Base-by-base conservation (phyloP, 1,140 invertebrate genomes). In the Panonychus citri region DNA sequence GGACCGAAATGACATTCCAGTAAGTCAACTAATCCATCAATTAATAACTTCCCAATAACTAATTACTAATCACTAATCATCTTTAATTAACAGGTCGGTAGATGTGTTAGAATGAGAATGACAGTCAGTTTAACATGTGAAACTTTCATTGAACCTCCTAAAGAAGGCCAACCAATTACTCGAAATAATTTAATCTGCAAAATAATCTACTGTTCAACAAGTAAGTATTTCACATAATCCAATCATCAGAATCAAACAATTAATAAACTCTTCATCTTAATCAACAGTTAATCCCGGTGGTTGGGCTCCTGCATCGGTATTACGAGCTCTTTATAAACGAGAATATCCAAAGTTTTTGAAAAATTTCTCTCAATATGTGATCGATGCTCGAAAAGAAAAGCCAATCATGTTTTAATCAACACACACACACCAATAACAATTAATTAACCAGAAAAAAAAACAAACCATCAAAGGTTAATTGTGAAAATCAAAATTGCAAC, bases 331-430 rank as follows among this genome's bases (percentile, higher is more conserved):
- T 3, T 97, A 96, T 71, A 98, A 98, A 72, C 77, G 90, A 60
- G 95, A 99, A 71, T 98, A 98, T 73, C 95, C 95, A 34, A 94
- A 91, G 74, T 99, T 99, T 77, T 77, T 99, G 59, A 94, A 96
- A 72, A 78, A 87, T 51, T 98, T 97, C 71, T 97, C 91, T 25
- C 78, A 79, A 66, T 99, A 94, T 73, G 94, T 98, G 59, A 81
- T 82, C 59, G 82, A 91, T 61, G 83, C 90, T 71, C 91, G 85
- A 66, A 81, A 81, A 69, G 79, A 82, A 66, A 85, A 90, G 67
- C 83, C 85, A 37, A 86, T 93, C 63, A 75, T 81, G 75, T 87
- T 74, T 60, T 74, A 66, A 66, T n/a, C n/a, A n/a, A n/a, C n/a
- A n/a, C n/a, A n/a, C n/a, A n/a, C n/a, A n/a, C n/a, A n/a, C n/a